Evolutionary conservation across 2,888 invertebrate genomes (phyloP).

Genomic region (Luperina nickerlii): DNA sequence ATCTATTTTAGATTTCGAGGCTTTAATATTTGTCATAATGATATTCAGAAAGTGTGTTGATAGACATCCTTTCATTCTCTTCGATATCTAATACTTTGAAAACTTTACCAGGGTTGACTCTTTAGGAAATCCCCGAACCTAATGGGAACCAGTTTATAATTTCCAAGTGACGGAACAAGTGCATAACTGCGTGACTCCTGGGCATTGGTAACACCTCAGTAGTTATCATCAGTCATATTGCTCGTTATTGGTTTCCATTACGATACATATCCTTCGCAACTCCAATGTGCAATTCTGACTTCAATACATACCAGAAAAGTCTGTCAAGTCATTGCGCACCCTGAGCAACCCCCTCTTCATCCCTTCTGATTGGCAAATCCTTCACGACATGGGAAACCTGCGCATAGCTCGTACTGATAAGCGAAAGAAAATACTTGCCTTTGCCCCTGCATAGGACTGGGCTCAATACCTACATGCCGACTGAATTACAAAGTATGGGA

Average conservation of each 20-base stretch:
- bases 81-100: not conserved
- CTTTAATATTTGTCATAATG: constrained; percentile 4
- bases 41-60: not conserved
- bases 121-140: not conserved
- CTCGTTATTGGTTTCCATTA: not conserved
- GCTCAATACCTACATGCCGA: constrained; percentile 14
- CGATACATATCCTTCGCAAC: not conserved
- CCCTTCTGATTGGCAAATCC: not conserved
- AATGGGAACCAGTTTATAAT: not conserved
- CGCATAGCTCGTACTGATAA: not conserved
- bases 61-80: not conserved
- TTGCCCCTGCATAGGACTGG: not conserved
- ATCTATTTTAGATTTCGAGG: constrained; percentile 21
- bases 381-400: not conserved
- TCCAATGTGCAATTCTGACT: not conserved
- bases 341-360: no score
- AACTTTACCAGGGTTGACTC: not conserved
- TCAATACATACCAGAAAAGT: not conserved
- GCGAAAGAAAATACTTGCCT: not conserved
- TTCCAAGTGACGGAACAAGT: not conserved
- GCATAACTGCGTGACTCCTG: not conserved
- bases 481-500: constrained; percentile 22
- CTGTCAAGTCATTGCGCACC: not conserved
- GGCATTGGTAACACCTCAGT: not conserved
- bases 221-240: not conserved